Percentiles rank a stretch among this genome's conserved stretches.
Conservation (phyloP, 2,113 vertebrate genomes). For the Erpornis zantholeuca region DNA sequence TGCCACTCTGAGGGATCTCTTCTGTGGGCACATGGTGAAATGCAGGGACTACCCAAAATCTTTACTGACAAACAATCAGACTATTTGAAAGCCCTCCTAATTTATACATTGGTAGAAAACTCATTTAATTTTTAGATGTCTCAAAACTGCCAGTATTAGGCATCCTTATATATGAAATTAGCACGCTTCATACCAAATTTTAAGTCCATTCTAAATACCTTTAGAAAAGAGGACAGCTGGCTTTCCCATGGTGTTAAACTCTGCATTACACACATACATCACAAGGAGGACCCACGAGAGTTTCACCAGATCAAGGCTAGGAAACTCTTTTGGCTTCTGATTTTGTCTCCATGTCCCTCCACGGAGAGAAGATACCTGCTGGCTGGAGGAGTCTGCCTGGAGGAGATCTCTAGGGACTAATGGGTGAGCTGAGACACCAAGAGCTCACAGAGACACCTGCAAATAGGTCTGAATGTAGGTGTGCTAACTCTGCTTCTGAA, state of each 20-base stretch:
- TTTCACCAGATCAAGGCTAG: not conserved
- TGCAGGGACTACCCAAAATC: not conserved
- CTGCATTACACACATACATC: not conserved
- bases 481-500: not conserved
- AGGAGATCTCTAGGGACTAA: not conserved
- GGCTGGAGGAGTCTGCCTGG: not conserved
- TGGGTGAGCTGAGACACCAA: not conserved
- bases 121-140: not conserved
- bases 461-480: not conserved
- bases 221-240: not conserved
- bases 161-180: not conserved
- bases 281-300: not conserved
- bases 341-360: not conserved
- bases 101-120: not conserved
- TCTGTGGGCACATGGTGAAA: not conserved
- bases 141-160: not conserved
- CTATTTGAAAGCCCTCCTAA: not conserved
- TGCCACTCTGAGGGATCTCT: not conserved
- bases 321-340: not conserved
- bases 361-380: not conserved
- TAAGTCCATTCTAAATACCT: not conserved
- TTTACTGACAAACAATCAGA: not conserved
- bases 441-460: not conserved
- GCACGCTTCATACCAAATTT: fast-evolving
- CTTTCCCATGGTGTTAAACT: not conserved